Conservation (phyloP, 2,113 vertebrate species). For the Leuciscus idus region DNA sequence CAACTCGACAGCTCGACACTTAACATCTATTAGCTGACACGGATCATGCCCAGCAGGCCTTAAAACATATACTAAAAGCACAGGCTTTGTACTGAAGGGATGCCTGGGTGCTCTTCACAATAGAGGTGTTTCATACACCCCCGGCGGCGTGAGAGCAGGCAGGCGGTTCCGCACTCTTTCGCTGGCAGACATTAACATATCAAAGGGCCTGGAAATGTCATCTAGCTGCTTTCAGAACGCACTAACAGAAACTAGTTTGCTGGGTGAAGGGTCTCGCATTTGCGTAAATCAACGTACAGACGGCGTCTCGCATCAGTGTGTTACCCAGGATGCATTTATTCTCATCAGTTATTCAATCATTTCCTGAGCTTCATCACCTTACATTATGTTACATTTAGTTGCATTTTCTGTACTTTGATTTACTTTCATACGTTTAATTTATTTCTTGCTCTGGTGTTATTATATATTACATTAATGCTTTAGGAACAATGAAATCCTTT, state of each 20-base stretch:
- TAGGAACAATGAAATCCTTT: background rate
- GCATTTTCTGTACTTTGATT: background rate
- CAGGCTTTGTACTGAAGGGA: constrained; percentile 35
- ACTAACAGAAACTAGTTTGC: constrained; percentile 25
- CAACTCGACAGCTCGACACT: constrained; percentile 39
- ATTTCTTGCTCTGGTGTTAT: background rate
- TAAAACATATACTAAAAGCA: constrained; percentile 41
- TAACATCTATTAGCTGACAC: constrained; percentile 41
- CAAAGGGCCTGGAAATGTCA: constrained; percentile 60
- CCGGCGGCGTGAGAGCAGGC: constrained; percentile 13
- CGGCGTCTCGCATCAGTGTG: background rate
- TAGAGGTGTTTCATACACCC: constrained; percentile 22
- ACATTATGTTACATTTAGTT: background rate
- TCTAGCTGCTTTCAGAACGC: constrained; percentile 37
- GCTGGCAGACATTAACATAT: constrained; percentile 51
- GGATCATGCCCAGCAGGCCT: constrained; percentile 1
- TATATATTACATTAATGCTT: background rate
- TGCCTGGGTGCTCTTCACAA: constrained; percentile 39
- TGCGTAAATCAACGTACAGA: constrained; percentile 27
- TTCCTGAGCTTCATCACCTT: background rate
- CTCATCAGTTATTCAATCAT: background rate
- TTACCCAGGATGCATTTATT: background rate
- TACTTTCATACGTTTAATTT: background rate
- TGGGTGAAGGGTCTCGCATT: constrained; percentile 17
- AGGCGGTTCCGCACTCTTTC: constrained; percentile 11